phyloP scores from a whole-genome alignment of 2,797 vertebrate species.

The Lepilemur septentrionalis region DNA sequence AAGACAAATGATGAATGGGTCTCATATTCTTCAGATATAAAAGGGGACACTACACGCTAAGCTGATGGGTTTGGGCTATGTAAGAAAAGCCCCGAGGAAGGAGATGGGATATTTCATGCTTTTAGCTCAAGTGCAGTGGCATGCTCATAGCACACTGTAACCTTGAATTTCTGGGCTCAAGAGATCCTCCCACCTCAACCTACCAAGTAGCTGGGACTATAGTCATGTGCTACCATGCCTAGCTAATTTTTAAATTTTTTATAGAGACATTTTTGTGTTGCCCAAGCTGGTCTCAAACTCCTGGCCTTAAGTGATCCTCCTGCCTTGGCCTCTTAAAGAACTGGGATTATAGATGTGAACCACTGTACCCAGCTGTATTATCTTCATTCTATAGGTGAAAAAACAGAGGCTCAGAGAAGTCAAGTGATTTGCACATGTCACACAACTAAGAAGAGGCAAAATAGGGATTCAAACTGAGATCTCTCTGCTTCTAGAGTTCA shows the following conservation, averaged over 20 bases:
- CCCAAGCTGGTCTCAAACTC: neutral
- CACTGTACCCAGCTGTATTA: neutral
- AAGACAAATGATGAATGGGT: conserved; percentile 22
- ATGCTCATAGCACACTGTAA: neutral
- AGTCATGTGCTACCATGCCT: neutral
- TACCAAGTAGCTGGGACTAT: neutral
- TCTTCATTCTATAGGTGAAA: conserved; percentile 12
- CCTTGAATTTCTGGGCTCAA: neutral
- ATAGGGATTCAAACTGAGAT: neutral
- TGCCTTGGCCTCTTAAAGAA: neutral
- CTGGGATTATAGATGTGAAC: neutral
- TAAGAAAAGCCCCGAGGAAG: neutral
- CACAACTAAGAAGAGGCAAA: neutral
- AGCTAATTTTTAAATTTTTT: neutral
- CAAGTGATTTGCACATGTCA: neutral
- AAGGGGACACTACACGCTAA: neutral
- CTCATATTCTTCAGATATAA: neutral
- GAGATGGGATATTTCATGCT: neutral
- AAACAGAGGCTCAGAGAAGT: neutral
- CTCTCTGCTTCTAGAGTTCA: neutral
- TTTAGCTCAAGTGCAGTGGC: neutral
- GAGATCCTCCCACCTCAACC: neutral
- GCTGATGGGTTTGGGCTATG: neutral
- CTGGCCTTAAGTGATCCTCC: neutral
- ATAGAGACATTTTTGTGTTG: neutral